These are phyloP conservation scores for Tribolium freemani DNA, from an alignment of 2,888 invertebrate genomes.

Conservation along the genomic window DNA sequence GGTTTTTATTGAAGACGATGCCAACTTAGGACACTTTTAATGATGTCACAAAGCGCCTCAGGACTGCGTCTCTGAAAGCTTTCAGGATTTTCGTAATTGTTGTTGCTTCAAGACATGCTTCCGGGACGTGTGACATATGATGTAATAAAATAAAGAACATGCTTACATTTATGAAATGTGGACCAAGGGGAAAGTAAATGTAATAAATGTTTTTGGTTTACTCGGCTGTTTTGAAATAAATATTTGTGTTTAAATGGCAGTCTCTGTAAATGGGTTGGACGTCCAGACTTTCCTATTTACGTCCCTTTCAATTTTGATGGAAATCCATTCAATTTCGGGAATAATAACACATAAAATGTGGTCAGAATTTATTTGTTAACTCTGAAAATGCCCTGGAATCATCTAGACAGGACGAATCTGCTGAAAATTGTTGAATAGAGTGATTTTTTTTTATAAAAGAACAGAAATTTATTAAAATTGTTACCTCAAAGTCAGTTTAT, in stretches of 20 bases:
- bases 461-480: too few species aligned
- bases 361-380: constrained; percentile 25
- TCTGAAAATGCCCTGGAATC: background rate
- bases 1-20: constrained; percentile 18
- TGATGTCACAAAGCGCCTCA: constrained; percentile 21
- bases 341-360: constrained; percentile 11
- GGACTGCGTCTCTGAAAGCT: constrained; percentile 2
- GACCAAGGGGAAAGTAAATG: background rate
- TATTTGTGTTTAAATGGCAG: background rate
- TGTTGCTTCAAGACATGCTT: constrained; percentile 5
- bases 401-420: too few species aligned
- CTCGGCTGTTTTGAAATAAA: background rate
- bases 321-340: constrained; percentile 12
- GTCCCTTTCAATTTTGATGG: background rate
- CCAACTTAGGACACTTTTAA: constrained; percentile 11
- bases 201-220: background rate
- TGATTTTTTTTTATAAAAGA: too few species aligned
- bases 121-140: constrained; percentile 17
- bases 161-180: constrained; percentile 5
- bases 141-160: constrained; percentile 24
- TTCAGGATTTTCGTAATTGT: constrained; percentile 12
- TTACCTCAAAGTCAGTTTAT: too few species aligned
- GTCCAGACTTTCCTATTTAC: background rate
- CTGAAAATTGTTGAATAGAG: too few species aligned
- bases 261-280: background rate